Evolutionary conservation across 1,140 invertebrate species (phyloP), one percentile per base, ranked within the genome.

Genomic region (Drosophila sechellia): DNA sequence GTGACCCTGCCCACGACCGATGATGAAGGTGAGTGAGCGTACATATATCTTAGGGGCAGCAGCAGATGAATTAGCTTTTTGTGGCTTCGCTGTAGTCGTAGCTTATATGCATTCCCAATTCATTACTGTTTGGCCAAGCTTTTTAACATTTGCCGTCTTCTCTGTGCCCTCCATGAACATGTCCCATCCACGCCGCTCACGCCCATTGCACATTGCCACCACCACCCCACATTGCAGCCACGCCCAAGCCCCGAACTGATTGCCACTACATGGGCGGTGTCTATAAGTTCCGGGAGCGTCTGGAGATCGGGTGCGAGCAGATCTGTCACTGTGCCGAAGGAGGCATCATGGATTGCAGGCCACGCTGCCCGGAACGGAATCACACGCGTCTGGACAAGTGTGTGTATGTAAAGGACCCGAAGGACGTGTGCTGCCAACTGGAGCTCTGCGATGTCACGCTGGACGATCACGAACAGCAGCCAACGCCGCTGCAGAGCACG

Each of bases 381-480:
- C 81, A 92, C 13, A 92, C 92, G 39, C 87, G 84, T 0, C 72
- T 77, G 43, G 95, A 96, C 34, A 94, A 95, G 71, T 97, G 96
- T 84, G 94, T 96, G 13, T 94, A 95, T 78, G 94, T 96, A 0
- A 94, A 94, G 74, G 95, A 97, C 90, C 94, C 95, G 5, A 95
- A 95, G 13, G 97, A 98, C 90, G 91, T 95, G 1, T 98, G 97
- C 86, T 98, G 97, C 79, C 96, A 95, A 42, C 94, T 97, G 68
- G 95, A 97, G 50, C 93, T 97, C 1, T 98, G 97, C 85, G 96
- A 97, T 77, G 96, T 97, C 2, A 96, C 95, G 2, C 92, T 96
- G 10, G 95, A 95, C 61, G 95, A 95, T 71, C 95, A 96, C 50
- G 95, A 96, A 69, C 94, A 92, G 72, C 81, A 81, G 58, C 80